Conservation (phyloP, 1,140 invertebrate genomes). For the Drosophila serrata region DNA sequence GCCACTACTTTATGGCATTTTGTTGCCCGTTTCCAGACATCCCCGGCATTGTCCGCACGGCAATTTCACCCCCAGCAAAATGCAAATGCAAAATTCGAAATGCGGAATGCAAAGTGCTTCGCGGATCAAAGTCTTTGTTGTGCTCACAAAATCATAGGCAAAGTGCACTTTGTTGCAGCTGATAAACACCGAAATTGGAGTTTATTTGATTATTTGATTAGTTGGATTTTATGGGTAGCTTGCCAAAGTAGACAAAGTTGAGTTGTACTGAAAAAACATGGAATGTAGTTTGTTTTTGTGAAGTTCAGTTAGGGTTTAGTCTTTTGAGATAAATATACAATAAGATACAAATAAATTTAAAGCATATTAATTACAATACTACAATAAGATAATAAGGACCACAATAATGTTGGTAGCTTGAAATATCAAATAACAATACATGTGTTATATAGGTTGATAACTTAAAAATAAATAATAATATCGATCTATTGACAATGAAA, state of each 20-base stretch:
- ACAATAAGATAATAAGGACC: too few relatives aligned
- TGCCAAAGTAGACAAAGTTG: conserved; percentile 4
- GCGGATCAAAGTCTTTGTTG: conserved; percentile 36
- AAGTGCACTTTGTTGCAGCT: conserved; percentile 35
- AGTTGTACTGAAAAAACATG: neutral
- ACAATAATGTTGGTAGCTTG: too few relatives aligned
- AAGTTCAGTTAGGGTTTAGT: neutral
- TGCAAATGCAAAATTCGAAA: conserved; percentile 17
- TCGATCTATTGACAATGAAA: too few relatives aligned
- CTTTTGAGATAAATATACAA: neutral
- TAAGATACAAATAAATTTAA: too few relatives aligned
- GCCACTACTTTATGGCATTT: conserved; percentile 50
- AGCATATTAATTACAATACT: too few relatives aligned
- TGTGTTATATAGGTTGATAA: too few relatives aligned
- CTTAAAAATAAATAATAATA: too few relatives aligned
- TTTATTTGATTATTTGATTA: conserved; percentile 40
- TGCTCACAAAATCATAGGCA: conserved; percentile 28
- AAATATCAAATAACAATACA: too few relatives aligned
- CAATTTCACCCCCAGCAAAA: conserved; percentile 33
- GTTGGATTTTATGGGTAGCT: neutral
- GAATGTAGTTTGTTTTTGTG: neutral
- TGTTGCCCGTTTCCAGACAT: conserved; percentile 42
- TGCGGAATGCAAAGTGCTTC: neutral
- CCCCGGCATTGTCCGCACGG: conserved; percentile 36
- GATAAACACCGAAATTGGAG: conserved; percentile 24